Evolutionary conservation across 2,797 vertebrate species (phyloP).

Genomic region (Echeneis naucrates): DNA sequence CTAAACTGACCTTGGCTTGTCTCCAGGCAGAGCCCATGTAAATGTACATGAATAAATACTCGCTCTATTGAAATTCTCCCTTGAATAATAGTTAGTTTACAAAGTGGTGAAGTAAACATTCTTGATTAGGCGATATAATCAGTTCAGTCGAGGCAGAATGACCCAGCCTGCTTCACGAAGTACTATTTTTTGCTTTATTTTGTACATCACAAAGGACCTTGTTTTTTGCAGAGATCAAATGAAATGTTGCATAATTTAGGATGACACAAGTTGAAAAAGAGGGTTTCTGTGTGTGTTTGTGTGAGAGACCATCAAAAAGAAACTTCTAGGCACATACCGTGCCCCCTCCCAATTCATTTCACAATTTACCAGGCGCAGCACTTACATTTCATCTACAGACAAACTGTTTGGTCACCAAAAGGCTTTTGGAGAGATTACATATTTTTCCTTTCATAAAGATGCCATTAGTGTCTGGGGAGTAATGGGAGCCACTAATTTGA

Average conservation of each 20-base stretch:
- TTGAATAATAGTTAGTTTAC: conserved; percentile 12
- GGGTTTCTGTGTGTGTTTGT: not conserved
- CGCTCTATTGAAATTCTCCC: not conserved
- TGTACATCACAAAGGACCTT: not conserved
- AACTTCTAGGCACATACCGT: conserved; percentile 14
- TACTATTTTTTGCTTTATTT: not conserved
- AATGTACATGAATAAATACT: not conserved
- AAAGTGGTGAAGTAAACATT: not conserved
- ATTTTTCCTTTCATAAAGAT: conserved; percentile 81
- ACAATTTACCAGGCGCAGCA: conserved; percentile 58
- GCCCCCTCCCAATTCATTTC: conserved; percentile 44
- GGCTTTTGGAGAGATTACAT: conserved; percentile 80
- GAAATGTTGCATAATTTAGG: conserved; percentile 15
- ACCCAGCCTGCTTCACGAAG: conserved; percentile 24
- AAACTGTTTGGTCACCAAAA: conserved; percentile 76
- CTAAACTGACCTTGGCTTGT: conserved; percentile 5
- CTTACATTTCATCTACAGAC: conserved; percentile 72
- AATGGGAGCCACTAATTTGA: conserved; percentile 83
- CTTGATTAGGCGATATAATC: conserved; percentile 34
- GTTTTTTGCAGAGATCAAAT: conserved; percentile 2
- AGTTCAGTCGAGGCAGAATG: conserved; percentile 2
- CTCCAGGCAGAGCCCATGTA: conserved; percentile 8
- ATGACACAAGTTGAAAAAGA: not conserved
- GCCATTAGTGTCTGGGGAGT: conserved; percentile 84
- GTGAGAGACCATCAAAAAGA: not conserved